A percentile compares a stretch with the other conserved stretches of the same genome.
These are phyloP conservation scores for Anguilla rostrata DNA, from an alignment of 2,113 vertebrate genomes.

Conservation along the genomic window DNA sequence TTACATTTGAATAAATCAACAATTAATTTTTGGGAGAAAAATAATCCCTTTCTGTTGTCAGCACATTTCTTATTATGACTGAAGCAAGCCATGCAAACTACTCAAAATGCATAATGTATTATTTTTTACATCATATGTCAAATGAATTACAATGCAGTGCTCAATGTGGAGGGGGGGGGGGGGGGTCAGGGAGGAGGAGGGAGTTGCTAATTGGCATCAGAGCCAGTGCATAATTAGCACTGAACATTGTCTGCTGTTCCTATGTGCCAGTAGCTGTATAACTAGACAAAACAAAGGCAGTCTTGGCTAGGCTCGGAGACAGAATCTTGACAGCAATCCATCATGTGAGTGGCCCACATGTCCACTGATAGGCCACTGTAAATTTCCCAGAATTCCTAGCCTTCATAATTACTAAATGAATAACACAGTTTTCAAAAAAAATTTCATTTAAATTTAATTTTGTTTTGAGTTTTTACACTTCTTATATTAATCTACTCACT, in stretches of 20 bases:
- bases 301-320: slow-evolving; percentile 51
- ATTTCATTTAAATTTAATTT: too few species aligned
- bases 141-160: slow-evolving; percentile 78
- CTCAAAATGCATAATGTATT: slow-evolving; percentile 81
- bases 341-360: slow-evolving; percentile 63
- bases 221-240: slow-evolving; percentile 77
- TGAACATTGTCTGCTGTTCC: slow-evolving; percentile 67
- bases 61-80: slow-evolving; percentile 64
- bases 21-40: neutral
- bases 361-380: slow-evolving; percentile 49
- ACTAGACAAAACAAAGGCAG: slow-evolving; percentile 64
- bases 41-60: neutral
- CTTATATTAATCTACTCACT: neutral
- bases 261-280: slow-evolving; percentile 65
- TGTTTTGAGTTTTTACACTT: neutral
- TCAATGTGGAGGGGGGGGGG: slow-evolving; percentile 75
- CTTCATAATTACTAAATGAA: neutral
- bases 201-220: slow-evolving; percentile 77
- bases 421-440: neutral
- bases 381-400: neutral
- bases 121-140: slow-evolving; percentile 81
- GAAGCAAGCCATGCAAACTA: slow-evolving; percentile 75
- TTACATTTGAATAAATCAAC: neutral
- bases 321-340: slow-evolving; percentile 65
- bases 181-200: slow-evolving; percentile 72